Conservation (phyloP, 2,113 vertebrate species). For the Halichoerus grypus region DNA sequence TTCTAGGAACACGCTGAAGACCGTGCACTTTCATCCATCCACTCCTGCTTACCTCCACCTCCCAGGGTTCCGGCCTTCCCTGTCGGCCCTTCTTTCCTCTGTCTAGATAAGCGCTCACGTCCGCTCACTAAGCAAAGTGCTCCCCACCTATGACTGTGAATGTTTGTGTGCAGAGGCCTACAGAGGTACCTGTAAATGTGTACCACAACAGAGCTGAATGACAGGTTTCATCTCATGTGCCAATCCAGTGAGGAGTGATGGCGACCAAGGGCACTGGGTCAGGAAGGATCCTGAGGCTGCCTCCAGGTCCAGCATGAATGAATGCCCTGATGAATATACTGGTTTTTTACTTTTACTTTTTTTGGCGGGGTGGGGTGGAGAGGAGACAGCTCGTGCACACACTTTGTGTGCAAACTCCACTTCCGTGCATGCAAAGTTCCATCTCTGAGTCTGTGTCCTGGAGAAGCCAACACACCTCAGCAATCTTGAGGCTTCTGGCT, state of each 20-base stretch:
- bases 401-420: neutral
- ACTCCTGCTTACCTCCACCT: neutral
- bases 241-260: neutral
- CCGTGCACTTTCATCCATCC: neutral
- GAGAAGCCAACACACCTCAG: neutral
- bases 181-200: neutral
- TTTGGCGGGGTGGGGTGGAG: accelerated
- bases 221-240: neutral
- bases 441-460: neutral
- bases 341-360: neutral
- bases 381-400: neutral
- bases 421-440: neutral
- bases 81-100: neutral
- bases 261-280: neutral
- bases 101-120: neutral
- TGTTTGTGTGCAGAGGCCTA: neutral
- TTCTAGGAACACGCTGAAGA: neutral
- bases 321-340: neutral
- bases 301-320: neutral
- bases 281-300: neutral
- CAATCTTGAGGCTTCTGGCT: neutral
- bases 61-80: neutral
- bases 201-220: neutral
- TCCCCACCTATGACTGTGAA: neutral
- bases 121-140: neutral